Base-by-base conservation (phyloP, 2,113 vertebrate genomes). In the Geococcyx californianus region DNA sequence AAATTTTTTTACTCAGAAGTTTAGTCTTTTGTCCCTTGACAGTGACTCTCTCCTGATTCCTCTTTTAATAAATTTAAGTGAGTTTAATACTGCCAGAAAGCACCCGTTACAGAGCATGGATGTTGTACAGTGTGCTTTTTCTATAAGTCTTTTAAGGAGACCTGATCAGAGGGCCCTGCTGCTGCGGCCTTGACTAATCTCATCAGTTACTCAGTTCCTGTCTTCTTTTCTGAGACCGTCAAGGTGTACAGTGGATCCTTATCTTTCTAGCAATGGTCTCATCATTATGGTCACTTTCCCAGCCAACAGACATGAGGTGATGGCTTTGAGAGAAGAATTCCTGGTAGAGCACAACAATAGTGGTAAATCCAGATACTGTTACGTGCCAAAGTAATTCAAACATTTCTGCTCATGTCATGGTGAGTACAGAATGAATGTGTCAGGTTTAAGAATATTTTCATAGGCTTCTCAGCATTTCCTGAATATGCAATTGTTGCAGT, bases 401-500 rank as follows among this genome's bases (percentile, higher is more conserved):
- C 26, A 8, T 89, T 76, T 93, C 64, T 94, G 72, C 58, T 96
- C 73, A 16, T 45, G 4, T 76, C 24, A 5, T 44, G 77, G 75
- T 58, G 78, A 83, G 67, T n/a, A 55, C 36, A 85, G 91, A 92
- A 73, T 62, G 49, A 82, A 84, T 87, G 67, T 66, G n/a, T 80
- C 67, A 56, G 62, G 69, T 84, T 70, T 54, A 66, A 87, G 92
- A 93, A 67, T 33, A 73, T 49, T 69, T 92, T 96, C 36, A 4
- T 33, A 59, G 70, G 81, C 92, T 97, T 91, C 54, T 60, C 91
- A 58, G 87, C 26, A 62, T 82, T 96, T 95, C 55, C 85, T 90
- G 49, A 77, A 40, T 95, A 79, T 95, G 93, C 76, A 81, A n/a
- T 96, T 75, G 69, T 42, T 70, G 83, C 90, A 93, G 80, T 58